Evolutionary conservation across 2,888 invertebrate genomes (phyloP), one percentile per base, ranked within the genome.

Genomic region (Epinotia demarniana): DNA sequence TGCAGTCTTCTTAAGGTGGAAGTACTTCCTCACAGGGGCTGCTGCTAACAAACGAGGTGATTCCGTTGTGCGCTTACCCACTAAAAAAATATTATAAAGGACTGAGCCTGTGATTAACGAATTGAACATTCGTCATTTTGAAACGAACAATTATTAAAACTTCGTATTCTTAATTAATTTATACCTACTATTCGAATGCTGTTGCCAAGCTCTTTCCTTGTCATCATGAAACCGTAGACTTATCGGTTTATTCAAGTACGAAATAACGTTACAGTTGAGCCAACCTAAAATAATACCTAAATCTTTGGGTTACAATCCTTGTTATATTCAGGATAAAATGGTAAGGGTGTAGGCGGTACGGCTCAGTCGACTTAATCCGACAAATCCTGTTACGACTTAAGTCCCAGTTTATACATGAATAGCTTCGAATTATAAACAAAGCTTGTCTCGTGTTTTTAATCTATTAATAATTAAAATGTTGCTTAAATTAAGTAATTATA

Each of bases 341-440:
- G 69, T 43, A 27, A 69, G 6, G 19, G 55, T 43, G 68, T 27
- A 27, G 27, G 61, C 75, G 75, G 46, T 63, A 61, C 18, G 71
- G 53, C 61, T 73, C 49, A 66, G 64, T 53, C 58, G 58, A 23
- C 13, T 58, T 64, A 75, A 75, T 49, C 71, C 66, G 75, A 75
- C 75, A 75, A 75, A 75, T 75, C 75, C 75, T 55, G 19, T 75
- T 75, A 74, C 63, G 33, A 18, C n/a, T 73, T 74, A 74, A 68
- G 67, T 19, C 49, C 9, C 4, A 49, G 53, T 43, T 53, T 58
- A 60, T 70, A 70, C 39, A 75, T 39, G 70, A 69, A 75, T 75
- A 75, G 58, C 64, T 61, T 55, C 46, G 70, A 63, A 75, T 70
- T 70, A 70, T 75, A 75, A 75, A 75, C 64, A 75, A 64, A 60